These are phyloP conservation scores for Lamellibrachia columna DNA, from an alignment of 2,888 invertebrate genomes.

Conservation along the genomic window DNA sequence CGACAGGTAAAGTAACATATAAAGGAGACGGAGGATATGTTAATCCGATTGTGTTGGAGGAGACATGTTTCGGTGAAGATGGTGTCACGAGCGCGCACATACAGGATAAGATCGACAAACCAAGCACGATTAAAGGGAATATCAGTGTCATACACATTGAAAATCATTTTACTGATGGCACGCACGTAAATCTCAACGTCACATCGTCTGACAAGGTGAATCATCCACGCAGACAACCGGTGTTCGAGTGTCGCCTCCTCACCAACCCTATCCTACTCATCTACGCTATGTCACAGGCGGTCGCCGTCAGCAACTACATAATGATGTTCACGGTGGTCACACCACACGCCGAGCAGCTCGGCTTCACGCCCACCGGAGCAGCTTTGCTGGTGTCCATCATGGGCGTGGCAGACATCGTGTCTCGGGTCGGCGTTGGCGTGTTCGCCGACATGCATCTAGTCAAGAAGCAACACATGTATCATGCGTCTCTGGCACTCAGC, in stretches of 20 bases:
- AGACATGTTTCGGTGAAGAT: neutral
- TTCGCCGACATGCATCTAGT: constrained; percentile 33
- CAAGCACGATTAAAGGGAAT: neutral
- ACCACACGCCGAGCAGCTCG: constrained; percentile 76
- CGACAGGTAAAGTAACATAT: neutral
- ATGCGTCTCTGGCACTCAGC: neutral
- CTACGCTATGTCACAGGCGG: constrained; percentile 77
- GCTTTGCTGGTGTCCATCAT: constrained; percentile 80
- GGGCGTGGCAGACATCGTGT: constrained; percentile 77
- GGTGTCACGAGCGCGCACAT: neutral
- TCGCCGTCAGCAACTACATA: constrained; percentile 82
- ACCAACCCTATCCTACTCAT: constrained; percentile 77
- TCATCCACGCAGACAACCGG: neutral
- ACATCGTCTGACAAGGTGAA: neutral
- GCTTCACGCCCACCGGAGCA: constrained; percentile 73
- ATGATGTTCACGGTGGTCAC: constrained; percentile 81
- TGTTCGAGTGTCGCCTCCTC: constrained; percentile 76
- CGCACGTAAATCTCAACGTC: neutral
- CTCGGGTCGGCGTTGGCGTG: constrained; percentile 76
- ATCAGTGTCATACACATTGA: neutral
- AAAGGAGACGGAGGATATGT: neutral
- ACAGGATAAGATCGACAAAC: neutral
- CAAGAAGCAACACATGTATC: constrained; percentile 28
- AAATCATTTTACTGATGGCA: neutral
- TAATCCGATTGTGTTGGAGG: neutral